Evolutionary conservation across 2,888 invertebrate genomes (phyloP), one percentile per base, ranked within the genome.

Genomic region (Elmis aenea): DNA sequence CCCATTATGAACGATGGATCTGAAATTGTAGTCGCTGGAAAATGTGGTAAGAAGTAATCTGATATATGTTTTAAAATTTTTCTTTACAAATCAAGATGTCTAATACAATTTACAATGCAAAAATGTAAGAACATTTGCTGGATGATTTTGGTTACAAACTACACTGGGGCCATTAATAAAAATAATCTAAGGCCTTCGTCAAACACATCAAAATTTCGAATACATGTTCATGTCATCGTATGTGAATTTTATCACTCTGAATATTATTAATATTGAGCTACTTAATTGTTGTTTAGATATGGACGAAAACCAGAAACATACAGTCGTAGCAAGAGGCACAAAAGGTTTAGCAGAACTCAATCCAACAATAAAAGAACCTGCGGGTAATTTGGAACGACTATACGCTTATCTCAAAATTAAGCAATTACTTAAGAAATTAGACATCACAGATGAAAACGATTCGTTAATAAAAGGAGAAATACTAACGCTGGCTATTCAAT

Each of bases 381-480:
- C 21, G 5, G 20, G 26, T 8, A 26, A 21, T 16, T 6, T 75
- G 31, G 75, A 78, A 57, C 64, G 76, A 13, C 60, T 81, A 31
- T 83, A 81, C 80, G 79, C 81, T 1, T 82, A 81, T 59, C 67
- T 80, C 46, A 79, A 76, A 20, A 75, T 83, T 36, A 75, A 76
- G 46, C 79, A 81, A 54, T 65, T 81, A 36, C 59, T 83, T 26
- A 76, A 79, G 55, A 64, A 68, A 23, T 61, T 64, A 24, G 59
- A 58, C n/a, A n/a, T n/a, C n/a, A 34, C 35, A 13, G 52, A 53
- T 14, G 53, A 50, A 29, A 51, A 54, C 13, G 52, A 50, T 24
- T 23, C 26, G 14, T 51, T 40, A 30, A 66, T 70, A 1, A 69
- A 72, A 48, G 68, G 72, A 50, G 72, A 69, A 48, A 78, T 77